Evolutionary conservation across 2,888 invertebrate genomes (phyloP).

Genomic region (Linnaemya vulpina): DNA sequence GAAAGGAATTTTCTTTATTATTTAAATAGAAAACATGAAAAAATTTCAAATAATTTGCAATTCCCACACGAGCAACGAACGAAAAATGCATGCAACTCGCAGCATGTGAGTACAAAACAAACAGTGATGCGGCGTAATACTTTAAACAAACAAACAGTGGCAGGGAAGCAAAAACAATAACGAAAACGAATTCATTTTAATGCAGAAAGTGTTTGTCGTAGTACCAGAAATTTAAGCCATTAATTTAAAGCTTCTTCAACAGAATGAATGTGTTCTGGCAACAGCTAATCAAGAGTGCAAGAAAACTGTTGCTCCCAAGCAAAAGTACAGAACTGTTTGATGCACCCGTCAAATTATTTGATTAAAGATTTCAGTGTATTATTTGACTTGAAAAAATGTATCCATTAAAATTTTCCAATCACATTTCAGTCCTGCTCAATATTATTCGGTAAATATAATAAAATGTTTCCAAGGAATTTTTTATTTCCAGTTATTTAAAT

Average conservation of each 20-base stretch:
- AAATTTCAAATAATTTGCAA: constrained; percentile 12
- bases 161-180: neutral
- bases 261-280: too few relatives aligned
- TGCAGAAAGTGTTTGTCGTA: too few relatives aligned
- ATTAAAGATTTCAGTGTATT: too few relatives aligned
- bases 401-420: too few relatives aligned
- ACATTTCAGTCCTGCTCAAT: too few relatives aligned
- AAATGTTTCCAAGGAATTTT: neutral
- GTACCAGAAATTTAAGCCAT: too few relatives aligned
- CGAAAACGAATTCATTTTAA: neutral
- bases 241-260: too few relatives aligned
- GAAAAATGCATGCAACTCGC: neutral
- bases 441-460: neutral
- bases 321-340: too few relatives aligned
- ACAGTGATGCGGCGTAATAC: neutral
- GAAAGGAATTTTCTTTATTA: constrained; percentile 20
- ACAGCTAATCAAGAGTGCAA: too few relatives aligned
- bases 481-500: neutral
- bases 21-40: neutral
- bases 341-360: too few relatives aligned
- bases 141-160: neutral
- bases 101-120: neutral
- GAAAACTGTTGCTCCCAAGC: too few relatives aligned
- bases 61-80: neutral
- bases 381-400: too few relatives aligned